Conservation (phyloP, 2,797 vertebrate genomes). For the Salarias fasciatus region DNA sequence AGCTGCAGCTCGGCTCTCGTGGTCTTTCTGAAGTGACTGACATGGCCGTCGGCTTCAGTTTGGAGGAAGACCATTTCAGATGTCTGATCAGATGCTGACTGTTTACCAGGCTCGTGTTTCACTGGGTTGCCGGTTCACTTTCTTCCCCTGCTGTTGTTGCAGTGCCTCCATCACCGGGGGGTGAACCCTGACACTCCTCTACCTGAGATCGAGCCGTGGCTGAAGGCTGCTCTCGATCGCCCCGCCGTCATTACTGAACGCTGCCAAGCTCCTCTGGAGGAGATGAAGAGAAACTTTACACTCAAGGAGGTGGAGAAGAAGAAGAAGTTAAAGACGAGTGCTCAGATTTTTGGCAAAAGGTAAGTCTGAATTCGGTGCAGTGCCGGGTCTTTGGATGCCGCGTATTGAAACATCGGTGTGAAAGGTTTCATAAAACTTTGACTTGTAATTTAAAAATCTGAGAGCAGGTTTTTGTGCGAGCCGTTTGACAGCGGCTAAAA, state of each 20-base stretch:
- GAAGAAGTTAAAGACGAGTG: constrained; percentile 90
- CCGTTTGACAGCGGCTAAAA: no score
- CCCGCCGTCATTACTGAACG: constrained; percentile 82
- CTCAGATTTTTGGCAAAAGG: constrained; percentile 92
- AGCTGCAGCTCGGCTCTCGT: neutral
- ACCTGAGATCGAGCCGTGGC: constrained; percentile 86
- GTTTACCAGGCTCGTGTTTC: constrained; percentile 3
- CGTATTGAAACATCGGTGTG: neutral
- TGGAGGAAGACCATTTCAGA: neutral
- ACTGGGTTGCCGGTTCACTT: constrained; percentile 4
- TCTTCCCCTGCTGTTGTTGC: constrained; percentile 7
- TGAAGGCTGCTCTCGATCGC: constrained; percentile 84
- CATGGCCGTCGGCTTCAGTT: no score
- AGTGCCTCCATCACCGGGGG: constrained; percentile 94
- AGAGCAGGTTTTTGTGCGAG: no score
- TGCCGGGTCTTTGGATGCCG: constrained; percentile 2
- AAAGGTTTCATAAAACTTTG: constrained; percentile 1
- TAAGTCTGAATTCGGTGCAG: constrained; percentile 71
- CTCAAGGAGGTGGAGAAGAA: constrained; percentile 89
- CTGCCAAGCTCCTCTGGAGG: constrained; percentile 84
- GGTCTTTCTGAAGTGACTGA: no score
- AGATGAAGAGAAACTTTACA: constrained; percentile 88
- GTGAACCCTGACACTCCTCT: constrained; percentile 86
- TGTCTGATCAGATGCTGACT: constrained; percentile 3
- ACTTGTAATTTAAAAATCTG: neutral